phyloP scores from a whole-genome alignment of 2,888 invertebrate species.

The Yponomeuta evonymella region DNA sequence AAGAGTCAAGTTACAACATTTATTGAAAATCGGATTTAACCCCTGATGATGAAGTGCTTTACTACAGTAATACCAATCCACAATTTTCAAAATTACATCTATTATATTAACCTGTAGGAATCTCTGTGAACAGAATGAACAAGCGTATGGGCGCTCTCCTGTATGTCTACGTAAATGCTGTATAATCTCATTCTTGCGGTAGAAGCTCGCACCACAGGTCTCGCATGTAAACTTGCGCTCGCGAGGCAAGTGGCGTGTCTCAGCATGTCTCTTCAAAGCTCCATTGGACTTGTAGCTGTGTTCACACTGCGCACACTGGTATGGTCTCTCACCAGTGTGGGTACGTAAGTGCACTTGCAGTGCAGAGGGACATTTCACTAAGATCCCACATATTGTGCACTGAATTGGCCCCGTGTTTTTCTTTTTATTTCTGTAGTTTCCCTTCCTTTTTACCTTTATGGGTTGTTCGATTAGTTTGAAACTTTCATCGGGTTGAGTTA shows the following conservation, averaged over 20 bases:
- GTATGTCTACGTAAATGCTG: slow-evolving; percentile 61
- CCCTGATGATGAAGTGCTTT: too few relatives aligned
- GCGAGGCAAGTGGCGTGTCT: slow-evolving; percentile 44
- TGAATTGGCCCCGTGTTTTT: slow-evolving; percentile 33
- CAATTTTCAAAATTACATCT: too few relatives aligned
- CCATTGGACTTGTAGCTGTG: slow-evolving; percentile 50
- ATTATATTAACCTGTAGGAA: slow-evolving; percentile 29
- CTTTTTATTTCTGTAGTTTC: background rate
- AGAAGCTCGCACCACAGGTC: slow-evolving; percentile 61
- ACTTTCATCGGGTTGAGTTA: background rate
- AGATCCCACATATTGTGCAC: slow-evolving; percentile 52
- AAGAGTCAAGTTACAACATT: background rate
- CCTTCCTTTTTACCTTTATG: background rate
- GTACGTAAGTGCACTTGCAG: slow-evolving; percentile 56
- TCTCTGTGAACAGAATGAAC: slow-evolving; percentile 48
- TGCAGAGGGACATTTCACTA: slow-evolving; percentile 47
- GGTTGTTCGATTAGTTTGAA: background rate
- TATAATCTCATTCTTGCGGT: slow-evolving; percentile 54
- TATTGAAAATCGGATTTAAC: too few relatives aligned
- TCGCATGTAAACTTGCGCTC: slow-evolving; percentile 61
- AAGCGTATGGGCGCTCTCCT: slow-evolving; percentile 55
- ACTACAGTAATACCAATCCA: too few relatives aligned
- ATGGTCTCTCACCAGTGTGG: slow-evolving; percentile 65
- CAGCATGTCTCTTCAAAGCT: slow-evolving; percentile 49
- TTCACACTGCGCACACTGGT: slow-evolving; percentile 44